Percentiles rank a stretch among this genome's conserved stretches.
Conservation (phyloP, 2,888 invertebrate genomes). For the Lasioglossum leucozonium region DNA sequence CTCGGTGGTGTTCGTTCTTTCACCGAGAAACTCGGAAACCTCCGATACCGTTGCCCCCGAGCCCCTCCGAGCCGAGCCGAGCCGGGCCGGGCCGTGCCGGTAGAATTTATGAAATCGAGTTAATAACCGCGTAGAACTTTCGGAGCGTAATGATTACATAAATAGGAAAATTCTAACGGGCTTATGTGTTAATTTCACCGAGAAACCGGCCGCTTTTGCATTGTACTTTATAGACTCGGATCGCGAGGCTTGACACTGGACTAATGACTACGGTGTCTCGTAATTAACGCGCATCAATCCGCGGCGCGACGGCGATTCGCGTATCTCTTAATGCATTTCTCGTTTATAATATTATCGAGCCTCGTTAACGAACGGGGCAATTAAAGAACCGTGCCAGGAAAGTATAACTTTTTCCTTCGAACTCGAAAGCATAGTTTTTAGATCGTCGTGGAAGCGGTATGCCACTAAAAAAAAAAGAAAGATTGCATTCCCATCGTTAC, state of each 20-base stretch:
- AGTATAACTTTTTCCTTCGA: neutral
- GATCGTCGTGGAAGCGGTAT: neutral
- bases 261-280: constrained; percentile 12
- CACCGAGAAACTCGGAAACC: neutral
- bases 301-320: neutral
- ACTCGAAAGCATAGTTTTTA: neutral
- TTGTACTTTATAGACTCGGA: neutral
- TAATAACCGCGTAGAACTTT: constrained; percentile 16
- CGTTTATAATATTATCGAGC: neutral
- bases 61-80: too few relatives aligned
- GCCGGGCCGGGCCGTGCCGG: neutral
- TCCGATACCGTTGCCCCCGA: neutral
- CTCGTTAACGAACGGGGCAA: constrained; percentile 12
- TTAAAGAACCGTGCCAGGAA: constrained; percentile 32
- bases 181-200: neutral
- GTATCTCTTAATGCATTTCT: constrained; percentile 13
- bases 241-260: neutral
- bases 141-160: constrained; percentile 20
- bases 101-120: constrained; percentile 12
- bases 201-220: constrained; percentile 3
- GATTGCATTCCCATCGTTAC: neutral
- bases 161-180: constrained; percentile 19
- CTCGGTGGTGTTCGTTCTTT: neutral
- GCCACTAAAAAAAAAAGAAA: neutral
- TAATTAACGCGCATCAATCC: constrained; percentile 39